These are phyloP conservation scores for Maniola hyperantus DNA, from an alignment of 2,888 invertebrate species.

Conservation along the genomic window DNA sequence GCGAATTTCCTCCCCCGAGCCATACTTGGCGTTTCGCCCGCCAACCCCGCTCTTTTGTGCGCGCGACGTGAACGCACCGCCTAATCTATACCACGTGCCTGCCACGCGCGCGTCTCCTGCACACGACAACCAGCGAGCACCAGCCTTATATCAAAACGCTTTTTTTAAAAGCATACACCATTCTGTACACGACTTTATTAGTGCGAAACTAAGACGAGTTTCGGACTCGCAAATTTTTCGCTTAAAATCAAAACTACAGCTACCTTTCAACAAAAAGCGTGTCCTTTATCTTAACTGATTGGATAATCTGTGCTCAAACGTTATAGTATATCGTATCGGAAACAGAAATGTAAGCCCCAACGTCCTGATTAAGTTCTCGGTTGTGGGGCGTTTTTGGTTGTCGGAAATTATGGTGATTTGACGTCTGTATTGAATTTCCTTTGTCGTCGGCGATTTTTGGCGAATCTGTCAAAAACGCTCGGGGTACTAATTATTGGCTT, in stretches of 20 bases:
- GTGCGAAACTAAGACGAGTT: constrained; percentile 49
- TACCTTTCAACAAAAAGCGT: constrained; percentile 64
- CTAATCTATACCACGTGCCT: constrained; percentile 78
- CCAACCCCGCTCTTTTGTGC: constrained; percentile 70
- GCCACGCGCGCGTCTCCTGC: constrained; percentile 72
- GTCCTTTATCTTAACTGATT: constrained; percentile 83
- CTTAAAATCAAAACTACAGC: constrained; percentile 48
- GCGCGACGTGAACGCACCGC: constrained; percentile 72
- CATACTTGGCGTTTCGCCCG: constrained; percentile 69
- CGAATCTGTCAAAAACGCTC: constrained; percentile 69
- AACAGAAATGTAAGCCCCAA: constrained; percentile 76
- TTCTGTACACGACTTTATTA: constrained; percentile 50
- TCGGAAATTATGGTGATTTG: constrained; percentile 79
- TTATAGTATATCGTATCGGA: constrained; percentile 79
- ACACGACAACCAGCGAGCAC: constrained; percentile 67
- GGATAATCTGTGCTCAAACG: constrained; percentile 82
- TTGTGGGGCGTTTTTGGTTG: constrained; percentile 59
- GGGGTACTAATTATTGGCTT: constrained; percentile 72
- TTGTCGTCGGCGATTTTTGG: constrained; percentile 69
- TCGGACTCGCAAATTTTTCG: constrained; percentile 53
- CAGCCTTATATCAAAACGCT: constrained; percentile 52
- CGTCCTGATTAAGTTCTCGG: constrained; percentile 77
- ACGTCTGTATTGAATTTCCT: constrained; percentile 67
- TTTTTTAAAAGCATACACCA: constrained; percentile 36
- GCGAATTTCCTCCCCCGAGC: constrained; percentile 68